Conservation (phyloP, 2,113 vertebrate genomes). For the Stictonetta naevosa region DNA sequence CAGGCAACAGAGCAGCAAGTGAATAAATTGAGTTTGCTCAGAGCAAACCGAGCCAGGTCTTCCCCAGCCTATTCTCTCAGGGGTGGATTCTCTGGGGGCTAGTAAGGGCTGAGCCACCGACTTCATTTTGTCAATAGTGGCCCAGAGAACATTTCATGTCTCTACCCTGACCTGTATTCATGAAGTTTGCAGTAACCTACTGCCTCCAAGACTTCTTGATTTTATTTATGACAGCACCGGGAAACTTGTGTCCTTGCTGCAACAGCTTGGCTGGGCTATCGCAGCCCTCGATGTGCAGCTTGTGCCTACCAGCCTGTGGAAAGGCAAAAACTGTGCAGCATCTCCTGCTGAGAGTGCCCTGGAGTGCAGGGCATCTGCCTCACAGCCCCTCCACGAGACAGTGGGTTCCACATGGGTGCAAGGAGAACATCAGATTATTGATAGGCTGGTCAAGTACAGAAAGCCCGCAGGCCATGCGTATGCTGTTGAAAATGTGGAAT, state of each 20-base stretch:
- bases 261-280: too few species aligned
- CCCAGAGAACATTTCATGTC: background rate
- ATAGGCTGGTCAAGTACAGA: background rate
- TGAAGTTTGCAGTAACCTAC: background rate
- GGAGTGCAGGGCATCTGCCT: background rate
- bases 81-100: background rate
- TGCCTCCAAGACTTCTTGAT: background rate
- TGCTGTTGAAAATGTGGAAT: background rate
- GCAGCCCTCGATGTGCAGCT: background rate
- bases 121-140: rapidly evolving
- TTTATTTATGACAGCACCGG: background rate
- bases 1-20: background rate
- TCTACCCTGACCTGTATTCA: background rate
- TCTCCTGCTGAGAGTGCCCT: background rate
- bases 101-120: background rate
- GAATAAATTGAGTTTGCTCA: background rate
- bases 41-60: background rate
- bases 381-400: background rate
- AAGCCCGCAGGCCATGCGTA: background rate
- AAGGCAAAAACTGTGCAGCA: background rate
- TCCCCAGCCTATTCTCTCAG: background rate
- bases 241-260: background rate
- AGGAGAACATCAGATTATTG: background rate
- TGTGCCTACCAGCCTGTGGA: background rate
- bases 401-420: background rate